Evolutionary conservation across 2,888 invertebrate species (phyloP), one percentile per base, ranked within the genome.

Genomic region (Drosophila nr. fundita): DNA sequence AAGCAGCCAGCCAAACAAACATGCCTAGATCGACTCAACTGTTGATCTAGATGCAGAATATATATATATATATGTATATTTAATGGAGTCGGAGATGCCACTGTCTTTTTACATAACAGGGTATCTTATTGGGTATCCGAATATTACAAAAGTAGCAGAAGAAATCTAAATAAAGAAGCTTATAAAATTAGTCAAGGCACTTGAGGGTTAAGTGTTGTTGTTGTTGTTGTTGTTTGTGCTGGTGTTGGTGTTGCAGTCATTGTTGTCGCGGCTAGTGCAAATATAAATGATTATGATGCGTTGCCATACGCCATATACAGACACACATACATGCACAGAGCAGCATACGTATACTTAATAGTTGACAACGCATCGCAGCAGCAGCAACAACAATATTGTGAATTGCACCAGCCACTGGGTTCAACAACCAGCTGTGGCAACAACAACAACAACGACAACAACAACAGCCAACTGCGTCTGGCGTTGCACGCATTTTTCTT

Each of bases 201-300:
- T 80, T 66, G 36, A 42, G 40, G 27, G 38, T 38, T n/a, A 34
- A 34, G 45, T 52, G 27, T 49, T 63, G 63, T 64, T 42, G 36
- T 18, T 34, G 4, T 1, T 50, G 60, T 54, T 36, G 61, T n/a
- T 67, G 73, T 29, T n/a, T 57, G 32, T 42, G 32, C 32, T 68
- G n/a, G n/a, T n/a, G 68, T 64, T 50, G 55, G 24, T 67, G 61
- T 54, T 73, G 76, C 68, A 58, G 48, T 53, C 68, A 60, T 78
- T 77, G 68, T 78, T 73, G 73, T 72, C 55, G 80, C 64, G 54
- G 52, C 90, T 85, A 90, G 85, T 83, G 85, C 73, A 77, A 83
- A 90, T 88, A 85, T 85, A 90, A 90, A 88, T 90, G 90, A 85
- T 85, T 85, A 85, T 90, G 85, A 85, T 90, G 90, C 85, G 88